These are phyloP conservation scores for Syrrhaptes paradoxus DNA, from an alignment of 2,113 vertebrate species.

Conservation along the genomic window DNA sequence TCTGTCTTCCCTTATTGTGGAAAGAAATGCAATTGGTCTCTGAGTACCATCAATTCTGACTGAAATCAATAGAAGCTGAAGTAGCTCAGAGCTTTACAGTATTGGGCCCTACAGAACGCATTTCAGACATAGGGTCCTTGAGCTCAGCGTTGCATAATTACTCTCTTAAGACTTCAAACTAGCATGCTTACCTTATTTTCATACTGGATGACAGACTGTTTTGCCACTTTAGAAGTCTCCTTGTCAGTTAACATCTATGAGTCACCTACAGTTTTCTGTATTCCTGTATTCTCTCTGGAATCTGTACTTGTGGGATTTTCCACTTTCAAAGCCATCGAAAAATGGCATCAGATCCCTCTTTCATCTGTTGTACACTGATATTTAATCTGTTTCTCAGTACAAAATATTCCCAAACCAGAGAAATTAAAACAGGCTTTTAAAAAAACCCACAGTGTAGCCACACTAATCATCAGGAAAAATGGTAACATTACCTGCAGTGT, in stretches of 20 bases:
- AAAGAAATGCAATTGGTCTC: constrained; percentile 8
- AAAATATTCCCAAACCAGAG: constrained; percentile 44
- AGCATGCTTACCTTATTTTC: constrained; percentile 29
- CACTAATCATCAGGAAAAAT: constrained; percentile 63
- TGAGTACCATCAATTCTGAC: background rate
- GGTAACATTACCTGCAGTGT: background rate
- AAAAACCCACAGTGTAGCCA: background rate
- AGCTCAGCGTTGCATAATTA: constrained; percentile 44
- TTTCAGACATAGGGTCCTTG: background rate
- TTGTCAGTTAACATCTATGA: background rate
- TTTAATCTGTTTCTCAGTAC: constrained; percentile 52
- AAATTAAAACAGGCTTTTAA: constrained; percentile 54
- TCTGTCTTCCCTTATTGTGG: constrained; percentile 9
- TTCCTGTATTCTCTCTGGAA: background rate
- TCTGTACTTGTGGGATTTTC: background rate
- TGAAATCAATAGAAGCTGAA: constrained; percentile 7
- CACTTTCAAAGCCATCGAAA: background rate
- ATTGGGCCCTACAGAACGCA: background rate
- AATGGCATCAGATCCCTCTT: background rate
- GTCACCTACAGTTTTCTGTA: constrained; percentile 1
- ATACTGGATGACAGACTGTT: constrained; percentile 2
- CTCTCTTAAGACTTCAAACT: constrained; percentile 26
- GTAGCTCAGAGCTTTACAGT: background rate
- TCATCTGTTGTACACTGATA: constrained; percentile 38
- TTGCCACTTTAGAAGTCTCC: constrained; percentile 32